These are phyloP conservation scores for Agonopterix subpropinquella DNA, from an alignment of 2,888 invertebrate species.

Conservation along the genomic window DNA sequence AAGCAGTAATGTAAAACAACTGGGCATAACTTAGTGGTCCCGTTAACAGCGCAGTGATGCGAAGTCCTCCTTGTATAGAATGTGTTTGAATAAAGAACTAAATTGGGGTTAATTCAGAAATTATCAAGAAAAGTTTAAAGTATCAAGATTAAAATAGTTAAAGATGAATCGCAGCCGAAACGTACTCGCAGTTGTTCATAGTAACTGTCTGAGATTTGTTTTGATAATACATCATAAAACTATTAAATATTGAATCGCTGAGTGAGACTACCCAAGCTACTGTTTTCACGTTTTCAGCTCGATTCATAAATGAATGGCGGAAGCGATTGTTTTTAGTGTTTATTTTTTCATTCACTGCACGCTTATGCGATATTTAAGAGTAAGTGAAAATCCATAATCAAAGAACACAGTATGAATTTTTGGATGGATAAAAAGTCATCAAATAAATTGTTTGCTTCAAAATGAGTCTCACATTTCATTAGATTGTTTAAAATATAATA, in stretches of 20 bases:
- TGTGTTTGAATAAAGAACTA: too few species aligned
- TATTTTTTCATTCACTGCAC: neutral
- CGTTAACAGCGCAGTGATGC: too few species aligned
- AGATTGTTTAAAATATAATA: too few species aligned
- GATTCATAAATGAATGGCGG: constrained; percentile 32
- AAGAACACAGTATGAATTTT: too few species aligned
- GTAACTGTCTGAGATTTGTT: constrained; percentile 71
- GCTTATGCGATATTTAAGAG: too few species aligned
- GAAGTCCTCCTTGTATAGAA: too few species aligned
- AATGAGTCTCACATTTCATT: too few species aligned
- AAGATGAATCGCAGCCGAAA: constrained; percentile 53
- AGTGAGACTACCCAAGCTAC: constrained; percentile 72
- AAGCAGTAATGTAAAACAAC: too few species aligned
- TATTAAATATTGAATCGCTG: constrained; percentile 76
- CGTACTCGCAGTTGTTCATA: constrained; percentile 54
- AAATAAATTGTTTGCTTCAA: too few species aligned
- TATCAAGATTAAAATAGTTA: constrained; percentile 47
- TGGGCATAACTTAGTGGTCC: too few species aligned
- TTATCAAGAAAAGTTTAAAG: constrained; percentile 18
- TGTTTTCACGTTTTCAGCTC: constrained; percentile 44
- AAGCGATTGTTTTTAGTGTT: neutral
- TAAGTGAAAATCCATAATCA: too few species aligned
- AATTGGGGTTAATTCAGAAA: neutral
- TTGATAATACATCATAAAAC: constrained; percentile 77
- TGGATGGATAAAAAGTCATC: too few species aligned